Evolutionary conservation across 2,113 vertebrate species (phyloP), one percentile per base, ranked within the genome.

Genomic region (Melanerpes formicivorus): DNA sequence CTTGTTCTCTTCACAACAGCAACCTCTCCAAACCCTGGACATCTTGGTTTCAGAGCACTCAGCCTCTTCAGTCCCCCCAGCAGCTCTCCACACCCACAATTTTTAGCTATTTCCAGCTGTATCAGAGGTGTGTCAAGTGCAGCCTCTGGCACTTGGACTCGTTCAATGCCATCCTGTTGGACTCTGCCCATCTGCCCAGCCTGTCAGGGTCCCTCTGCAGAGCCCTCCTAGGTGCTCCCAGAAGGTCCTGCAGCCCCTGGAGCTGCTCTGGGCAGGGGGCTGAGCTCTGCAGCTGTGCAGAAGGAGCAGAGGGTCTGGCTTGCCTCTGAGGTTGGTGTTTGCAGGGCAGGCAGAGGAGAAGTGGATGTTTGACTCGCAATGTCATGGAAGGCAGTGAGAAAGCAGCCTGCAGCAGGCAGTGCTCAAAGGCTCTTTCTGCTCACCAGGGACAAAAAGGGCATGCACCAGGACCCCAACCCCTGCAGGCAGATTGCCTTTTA

Each of bases 351-450:
- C 63, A 85, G 76, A 64, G 55, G 87, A 80, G 82, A 95, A 94
- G 71, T 79, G 75, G 46, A 82, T 90, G 84, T 90, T 93, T 91
- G 32, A 90, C 48, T 94, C 91, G 89, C 95, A 94, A 89, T 95
- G 93, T 94, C 93, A 92, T 90, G 89, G 60, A 96, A 96, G 91
- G 74, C 0, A 0, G 69, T 71, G 72, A 96, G 84, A 90, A 94
- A 93, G 91, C 84, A 69, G 91, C 58, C 84, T 89, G 87, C 29
- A 83, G 82, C 93, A 90, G 65, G 77, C 62, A 74, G 80, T 91
- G 92, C 93, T 93, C 87, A 62, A 84, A 80, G 74, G 52, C 84
- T 89, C 83, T 91, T 91, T 94, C 91, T 94, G 84, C 80, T 94
- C 73, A 25, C 1, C 3, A 37, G 59, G 27, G 63, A 75, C 50